These are phyloP conservation scores for Gryllus longicercus DNA, from an alignment of 2,888 invertebrate species.

Conservation along the genomic window DNA sequence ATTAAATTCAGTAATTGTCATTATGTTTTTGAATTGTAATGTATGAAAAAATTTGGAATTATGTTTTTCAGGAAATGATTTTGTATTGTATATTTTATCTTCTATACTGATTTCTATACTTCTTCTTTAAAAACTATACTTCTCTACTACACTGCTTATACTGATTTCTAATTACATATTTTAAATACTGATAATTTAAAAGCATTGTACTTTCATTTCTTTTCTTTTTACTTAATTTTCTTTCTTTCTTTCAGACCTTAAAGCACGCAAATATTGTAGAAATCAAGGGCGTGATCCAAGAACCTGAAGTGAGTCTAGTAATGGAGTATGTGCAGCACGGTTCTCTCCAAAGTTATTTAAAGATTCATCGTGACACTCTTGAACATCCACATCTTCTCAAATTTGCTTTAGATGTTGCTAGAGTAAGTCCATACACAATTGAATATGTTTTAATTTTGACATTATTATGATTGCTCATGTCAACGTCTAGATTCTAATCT, in stretches of 20 bases:
- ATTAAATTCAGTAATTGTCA: too few relatives aligned
- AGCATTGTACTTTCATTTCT: neutral
- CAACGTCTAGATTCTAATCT: neutral
- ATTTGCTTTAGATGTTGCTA: constrained; percentile 79
- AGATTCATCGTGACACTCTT: constrained; percentile 67
- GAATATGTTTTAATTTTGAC: neutral
- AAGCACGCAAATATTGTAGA: constrained; percentile 85
- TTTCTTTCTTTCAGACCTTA: constrained; percentile 56
- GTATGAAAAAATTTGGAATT: too few relatives aligned
- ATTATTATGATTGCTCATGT: neutral
- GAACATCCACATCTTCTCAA: constrained; percentile 62
- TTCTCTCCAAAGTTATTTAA: constrained; percentile 75
- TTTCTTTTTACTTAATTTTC: neutral
- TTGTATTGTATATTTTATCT: too few relatives aligned
- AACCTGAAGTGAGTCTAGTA: constrained; percentile 73
- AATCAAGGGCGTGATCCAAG: constrained; percentile 76
- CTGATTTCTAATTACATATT: too few relatives aligned
- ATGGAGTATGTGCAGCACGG: constrained; percentile 88
- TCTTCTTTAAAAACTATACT: too few relatives aligned
- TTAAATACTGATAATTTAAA: too few relatives aligned
- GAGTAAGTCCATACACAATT: constrained; percentile 50
- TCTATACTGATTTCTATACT: too few relatives aligned
- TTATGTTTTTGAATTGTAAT: too few relatives aligned
- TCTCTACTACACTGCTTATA: too few relatives aligned
- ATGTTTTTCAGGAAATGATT: too few relatives aligned